Evolutionary conservation across 2,888 invertebrate species (phyloP), one percentile per base, ranked within the genome.

Genomic region (Parnassius apollo): DNA sequence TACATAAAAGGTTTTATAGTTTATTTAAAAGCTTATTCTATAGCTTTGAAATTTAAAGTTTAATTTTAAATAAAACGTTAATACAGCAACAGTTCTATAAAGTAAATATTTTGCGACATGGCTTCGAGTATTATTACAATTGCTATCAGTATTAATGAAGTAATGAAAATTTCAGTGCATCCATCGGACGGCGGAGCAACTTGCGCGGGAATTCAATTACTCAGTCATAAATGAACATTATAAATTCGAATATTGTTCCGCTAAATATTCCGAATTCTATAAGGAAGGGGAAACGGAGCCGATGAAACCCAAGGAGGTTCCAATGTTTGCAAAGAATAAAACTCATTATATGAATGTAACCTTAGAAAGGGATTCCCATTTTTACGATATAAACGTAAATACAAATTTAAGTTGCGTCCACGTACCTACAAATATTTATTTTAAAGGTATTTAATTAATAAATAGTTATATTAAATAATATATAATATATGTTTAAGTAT

Each of bases 361-460:
- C 9, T 80, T 97, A 25, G 94, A 94, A 75, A 93, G 93, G 62
- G 96, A 96, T 78, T 94, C 95, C 0, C 96, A 97, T 82, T 98
- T 98, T 85, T 96, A 96, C 82, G 95, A 96, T 78, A 94, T 97
- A 66, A 94, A 94, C 48, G 95, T 97, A 12, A 96, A 96, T 81
- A 95, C 95, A 11, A 94, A 92, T 62, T 93, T 94, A 72, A 97
- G 97, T 78, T 95, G 98, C 67, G 96, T 98, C 57, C 98, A 99
- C 83, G 96, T 98, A 42, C 98, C 99, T 4, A 97, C 98, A 44
- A 98, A 98, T 90, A 96, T 99, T 64, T 98, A 94, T 88, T 98
- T 97, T 82, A 92, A 93, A 92, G 94, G 96, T 95, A 75, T 44
- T 54, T n/a, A n/a, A 11, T n/a, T 49, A 58, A 18, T 48, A 7